Base-by-base conservation (phyloP, 1,140 invertebrate genomes). In the Brachionus rotundiformis region DNA sequence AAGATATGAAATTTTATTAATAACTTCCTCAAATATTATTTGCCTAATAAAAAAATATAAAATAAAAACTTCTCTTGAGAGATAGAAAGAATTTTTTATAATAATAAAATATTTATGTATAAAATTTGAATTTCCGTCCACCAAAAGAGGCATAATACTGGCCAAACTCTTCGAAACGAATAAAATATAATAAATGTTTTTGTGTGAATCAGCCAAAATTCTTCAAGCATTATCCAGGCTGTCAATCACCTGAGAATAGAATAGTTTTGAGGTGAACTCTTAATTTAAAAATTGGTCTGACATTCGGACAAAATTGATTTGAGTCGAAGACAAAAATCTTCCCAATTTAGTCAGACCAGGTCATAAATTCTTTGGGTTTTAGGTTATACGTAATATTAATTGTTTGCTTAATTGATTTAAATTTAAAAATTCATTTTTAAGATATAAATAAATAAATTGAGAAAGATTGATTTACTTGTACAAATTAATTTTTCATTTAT, bases 1-100 rank as follows among this genome's bases (percentile, higher is more conserved):
- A 23, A 73, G 33, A 73, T 73, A 73, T 41, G 10, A 44, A 73
- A 44, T 44, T 73, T 73, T 73, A 44, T 73, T 73, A 44, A 41
- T 44, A 73, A 73, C 68, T 73, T 73, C 68, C 68, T 29, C 25
- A 63, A 27, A 31, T 13, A 63, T n/a, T 33, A 33, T 33, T 36
- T 36, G 33, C 63, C 33, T 36, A 68, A 68, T 39, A 68, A 68
- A 68, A 68, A 29, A 16, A 54, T n/a, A 49, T 7, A n/a, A n/a
- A 4, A 54, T n/a, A n/a, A 41, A 63, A 63, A 63, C 61, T 63
- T 63, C 25, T 63, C 47, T 54, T 23, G 16, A 19, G 47, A 54
- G 47, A 54, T n/a, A n/a, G 16, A 23, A 54, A 19, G 19, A 25
- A 54, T 54, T 54, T 16, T 54, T 54, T 54, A 54, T 54, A 19